Percentiles rank a stretch among this genome's conserved stretches.
These are phyloP conservation scores for Mormyrus lacerda DNA, from an alignment of 2,113 vertebrate genomes.

Conservation along the genomic window DNA sequence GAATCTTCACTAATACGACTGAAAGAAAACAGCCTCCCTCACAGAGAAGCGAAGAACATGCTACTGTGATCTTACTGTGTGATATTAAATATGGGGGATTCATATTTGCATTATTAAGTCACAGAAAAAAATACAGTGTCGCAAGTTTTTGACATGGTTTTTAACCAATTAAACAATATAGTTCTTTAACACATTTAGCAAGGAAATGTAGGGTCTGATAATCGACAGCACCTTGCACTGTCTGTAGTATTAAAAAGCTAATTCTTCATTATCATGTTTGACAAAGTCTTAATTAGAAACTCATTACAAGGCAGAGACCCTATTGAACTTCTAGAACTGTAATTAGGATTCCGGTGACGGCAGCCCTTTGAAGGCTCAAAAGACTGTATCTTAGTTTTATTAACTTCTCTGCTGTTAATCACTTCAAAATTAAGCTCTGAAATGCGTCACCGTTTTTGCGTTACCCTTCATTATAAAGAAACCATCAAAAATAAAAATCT, in stretches of 20 bases:
- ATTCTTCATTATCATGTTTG: constrained; percentile 2
- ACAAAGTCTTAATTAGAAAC: constrained; percentile 14
- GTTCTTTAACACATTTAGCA: not conserved
- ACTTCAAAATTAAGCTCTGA: not conserved
- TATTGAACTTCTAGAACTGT: not conserved
- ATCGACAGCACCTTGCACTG: not conserved
- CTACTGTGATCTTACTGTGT: not conserved
- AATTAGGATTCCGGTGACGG: not conserved
- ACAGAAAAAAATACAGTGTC: not conserved
- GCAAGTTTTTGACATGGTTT: not conserved
- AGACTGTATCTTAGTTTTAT: not conserved
- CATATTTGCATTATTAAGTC: not conserved
- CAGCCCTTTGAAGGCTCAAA: not conserved
- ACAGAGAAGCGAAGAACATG: not conserved
- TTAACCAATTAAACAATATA: not conserved
- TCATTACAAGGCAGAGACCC: not conserved
- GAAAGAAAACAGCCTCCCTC: not conserved
- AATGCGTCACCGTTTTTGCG: not conserved
- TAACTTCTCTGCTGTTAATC: constrained; percentile 4
- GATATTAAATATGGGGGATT: not conserved
- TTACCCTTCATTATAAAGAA: not conserved
- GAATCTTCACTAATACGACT: not conserved
- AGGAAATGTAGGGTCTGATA: not conserved
- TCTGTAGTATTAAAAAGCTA: not conserved
- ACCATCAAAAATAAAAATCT: not conserved